Evolutionary conservation across 2,888 invertebrate genomes (phyloP), one percentile per base, ranked within the genome.

Genomic region (Sycophila texana): DNA sequence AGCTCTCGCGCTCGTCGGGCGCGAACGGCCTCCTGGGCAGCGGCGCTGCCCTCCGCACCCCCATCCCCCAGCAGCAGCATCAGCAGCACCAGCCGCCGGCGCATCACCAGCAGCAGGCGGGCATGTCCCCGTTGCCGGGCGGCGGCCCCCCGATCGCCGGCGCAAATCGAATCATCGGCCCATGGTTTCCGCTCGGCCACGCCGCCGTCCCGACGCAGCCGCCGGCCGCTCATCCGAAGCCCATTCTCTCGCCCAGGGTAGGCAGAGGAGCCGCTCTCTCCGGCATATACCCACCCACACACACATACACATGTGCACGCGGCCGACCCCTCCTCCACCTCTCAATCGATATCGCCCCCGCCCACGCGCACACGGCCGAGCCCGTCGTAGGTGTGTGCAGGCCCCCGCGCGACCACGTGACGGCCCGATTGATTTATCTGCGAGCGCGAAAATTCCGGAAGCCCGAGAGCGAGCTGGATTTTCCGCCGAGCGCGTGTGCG

Each of bases 171-270:
- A 87, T 87, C 82, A 85, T 87, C 83, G 86, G 86, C 82, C 86
- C 87, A 76, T 88, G 88, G 88, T 87, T 87, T 84, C 85, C 87
- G 83, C 85, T 85, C 77, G 84, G 86, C 76, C 87, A 86, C 81
- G 79, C 84, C 83, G 51, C 70, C 10, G 61, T 26, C 49, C 66
- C 67, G 13, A 30, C 67, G 7, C 53, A 66, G 51, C 67, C 86
- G 81, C 81, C 85, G 77, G 81, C 83, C 79, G 84, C 82, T 85
- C 87, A 85, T 82, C 84, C 86, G 71, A 88, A 88, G 80, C 86
- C 86, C 82, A 85, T 86, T 82, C 84, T 87, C 81, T 86, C 87
- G 71, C 86, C 87, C 77, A 85, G 87, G 84, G 87, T 87, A 83
- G 83, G 85, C 74, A 13, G 18, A 55, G 39, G 51, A 72, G 71